Base-by-base conservation (phyloP, 1,140 invertebrate genomes). In the Caenorhabditis latens region DNA sequence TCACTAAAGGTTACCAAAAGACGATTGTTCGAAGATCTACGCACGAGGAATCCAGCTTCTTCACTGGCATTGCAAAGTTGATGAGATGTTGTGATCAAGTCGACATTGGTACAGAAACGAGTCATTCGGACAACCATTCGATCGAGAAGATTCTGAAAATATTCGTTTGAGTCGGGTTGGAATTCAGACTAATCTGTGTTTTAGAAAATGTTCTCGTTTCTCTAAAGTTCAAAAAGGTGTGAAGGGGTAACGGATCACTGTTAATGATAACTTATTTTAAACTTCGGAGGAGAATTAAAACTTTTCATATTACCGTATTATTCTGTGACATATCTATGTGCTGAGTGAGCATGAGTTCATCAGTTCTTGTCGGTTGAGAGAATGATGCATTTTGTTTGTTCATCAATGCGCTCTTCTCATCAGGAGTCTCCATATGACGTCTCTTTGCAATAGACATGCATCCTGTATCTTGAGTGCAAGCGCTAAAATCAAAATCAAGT, bases 71-170 rank as follows among this genome's bases (percentile, higher is more conserved):
- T 13, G 11, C n/a, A n/a, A 19, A 79, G 9, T n/a, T 79, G 16
- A 5, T 50, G 46, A 42, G 50, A 79, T 5, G 71, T 50, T 4
- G n/a, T 24, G 13, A n/a, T 19, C 9, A 53, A 2, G 43, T 79
- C 71, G 46, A 40, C 8, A 7, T 21, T 79, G 11, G 84, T 65
- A 53, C 87, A 88, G 84, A 88, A 88, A 14, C 87, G 83, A 82
- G 87, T 88, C 87, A 88, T 88, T 42, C 87, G 53, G 6, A 58
- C 40, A 4, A 83, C 83, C 40, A 88, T 42, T 24, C 71, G 21
- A n/a, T 84, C 19, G 1, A 84, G 71, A 16, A 75, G 67, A 63
- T 85, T 65, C 87, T 88, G 53, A 88, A 85, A 21, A 43, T 14
- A 19, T 8, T 19, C 5, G 21, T 14, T 21, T 7, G 48, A 40